Evolutionary conservation across 23 tunicate genomes (phyloP), one percentile per base, ranked within the genome.

Genomic region (Diplosoma virens): DNA sequence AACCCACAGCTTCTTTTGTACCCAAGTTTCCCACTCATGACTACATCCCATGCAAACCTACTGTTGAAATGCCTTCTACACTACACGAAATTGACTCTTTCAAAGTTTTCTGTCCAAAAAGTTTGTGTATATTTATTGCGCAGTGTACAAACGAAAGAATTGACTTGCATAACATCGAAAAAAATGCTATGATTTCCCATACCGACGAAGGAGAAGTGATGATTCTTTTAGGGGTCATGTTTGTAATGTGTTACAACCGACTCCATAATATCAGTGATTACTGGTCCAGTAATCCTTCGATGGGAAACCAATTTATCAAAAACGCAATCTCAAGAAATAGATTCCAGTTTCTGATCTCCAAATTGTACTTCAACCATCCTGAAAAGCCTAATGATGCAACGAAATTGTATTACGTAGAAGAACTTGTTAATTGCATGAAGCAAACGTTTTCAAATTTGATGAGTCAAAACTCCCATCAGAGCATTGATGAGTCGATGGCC

Each of bases 21-120:
- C 28, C 69, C 69, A 9, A 61, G 30, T 7, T 61, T 26, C 30
- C 69, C 69, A 61, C 69, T 61, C 69, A 61, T 29, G 69, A 61
- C 6, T 61, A 61, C 69, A 61, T 61, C 35, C 69, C 69, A 27
- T 26, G 69, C 69, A 29, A 61, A 61, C 50, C 69, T 61, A 61
- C 69, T 5, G 69, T 61, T 27, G 69, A 11, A 61, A 28, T 29
- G 69, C 35, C 69, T 29, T 61, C 69, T 61, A 56, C 63, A 56
- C 24, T 29, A 29, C 69, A 3, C 23, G 69, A 61, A 26, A 61
- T 61, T n/a, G 69, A 61, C 18, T 27, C 69, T 6, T 61, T 61
- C 69, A 61, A 61, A 56, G 24, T 56, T 16, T n/a, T n/a, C 21
- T 20, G 17, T 56, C 63, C 63, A 56, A 16, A 56, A 20, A 20